Percentiles rank a stretch among this genome's conserved stretches.
phyloP scores from a whole-genome alignment of 2,797 vertebrate species.

The Poecile montanus region DNA sequence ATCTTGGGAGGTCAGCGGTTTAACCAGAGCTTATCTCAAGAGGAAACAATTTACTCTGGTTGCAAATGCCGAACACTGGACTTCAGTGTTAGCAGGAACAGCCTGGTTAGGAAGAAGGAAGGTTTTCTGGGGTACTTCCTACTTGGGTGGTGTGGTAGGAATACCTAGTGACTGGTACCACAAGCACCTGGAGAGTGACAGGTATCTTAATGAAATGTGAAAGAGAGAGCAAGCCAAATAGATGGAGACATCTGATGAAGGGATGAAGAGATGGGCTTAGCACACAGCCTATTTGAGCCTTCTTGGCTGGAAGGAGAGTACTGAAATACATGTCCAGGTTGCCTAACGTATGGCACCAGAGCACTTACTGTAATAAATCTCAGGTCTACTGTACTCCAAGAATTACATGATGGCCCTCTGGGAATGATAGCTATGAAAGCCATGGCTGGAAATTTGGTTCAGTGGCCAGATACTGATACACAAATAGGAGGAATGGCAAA shows the following conservation, averaged over 20 bases:
- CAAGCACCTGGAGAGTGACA: background rate
- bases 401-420: constrained; percentile 48
- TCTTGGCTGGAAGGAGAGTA: constrained; percentile 18
- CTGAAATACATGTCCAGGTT: constrained; percentile 54
- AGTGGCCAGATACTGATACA: constrained; percentile 42
- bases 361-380: constrained; percentile 50
- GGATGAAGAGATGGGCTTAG: background rate
- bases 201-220: background rate
- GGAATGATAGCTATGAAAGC: constrained; percentile 36
- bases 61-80: background rate
- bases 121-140: background rate
- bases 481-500: constrained; percentile 59
- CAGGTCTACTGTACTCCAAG: constrained; percentile 61
- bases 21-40: constrained; percentile 46
- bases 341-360: constrained; percentile 64
- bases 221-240: background rate
- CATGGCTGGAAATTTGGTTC: constrained; percentile 34
- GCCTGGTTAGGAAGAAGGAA: background rate
- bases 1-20: constrained; percentile 34
- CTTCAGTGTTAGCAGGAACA: background rate
- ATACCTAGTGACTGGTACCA: background rate
- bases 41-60: constrained; percentile 51
- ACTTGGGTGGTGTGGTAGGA: background rate
- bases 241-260: background rate
- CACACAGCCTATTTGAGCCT: background rate